Conservation (phyloP, 2,888 invertebrate genomes). For the Pycnomerus fuliginosus region DNA sequence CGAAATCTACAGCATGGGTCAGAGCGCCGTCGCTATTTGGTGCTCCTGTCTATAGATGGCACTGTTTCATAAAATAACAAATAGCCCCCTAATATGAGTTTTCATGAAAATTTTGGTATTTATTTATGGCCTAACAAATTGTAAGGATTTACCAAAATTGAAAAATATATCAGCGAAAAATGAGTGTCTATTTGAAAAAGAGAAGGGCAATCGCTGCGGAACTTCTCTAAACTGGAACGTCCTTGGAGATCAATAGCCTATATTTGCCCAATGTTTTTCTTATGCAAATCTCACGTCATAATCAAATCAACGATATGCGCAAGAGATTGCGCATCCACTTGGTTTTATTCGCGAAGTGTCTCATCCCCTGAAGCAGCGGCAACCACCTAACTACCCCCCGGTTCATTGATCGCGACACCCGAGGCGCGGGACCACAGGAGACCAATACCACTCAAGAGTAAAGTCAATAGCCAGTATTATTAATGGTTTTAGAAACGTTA, state of each 20-base stretch:
- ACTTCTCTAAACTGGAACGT: constrained; percentile 1
- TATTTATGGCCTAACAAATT: no score
- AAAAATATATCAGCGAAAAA: no score
- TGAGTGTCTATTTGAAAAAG: no score
- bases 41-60: no score
- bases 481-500: constrained; percentile 35
- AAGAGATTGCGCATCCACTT: constrained; percentile 28
- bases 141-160: no score
- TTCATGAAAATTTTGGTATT: no score
- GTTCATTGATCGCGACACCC: constrained; percentile 45
- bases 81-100: no score
- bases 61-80: no score
- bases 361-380: constrained; percentile 19
- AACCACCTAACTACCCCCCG: constrained; percentile 34
- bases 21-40: no score
- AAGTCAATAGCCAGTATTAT: constrained; percentile 45
- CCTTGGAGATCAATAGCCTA: constrained; percentile 8
- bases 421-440: constrained; percentile 36
- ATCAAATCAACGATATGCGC: constrained; percentile 27
- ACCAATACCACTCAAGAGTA: constrained; percentile 34
- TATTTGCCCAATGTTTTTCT: constrained; percentile 18
- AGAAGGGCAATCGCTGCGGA: no score
- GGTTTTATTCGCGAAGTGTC: constrained; percentile 24
- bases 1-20: no score
- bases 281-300: constrained; percentile 18